phyloP scores from a whole-genome alignment of 2,888 invertebrate genomes.

The Leptura quadrifasciata region DNA sequence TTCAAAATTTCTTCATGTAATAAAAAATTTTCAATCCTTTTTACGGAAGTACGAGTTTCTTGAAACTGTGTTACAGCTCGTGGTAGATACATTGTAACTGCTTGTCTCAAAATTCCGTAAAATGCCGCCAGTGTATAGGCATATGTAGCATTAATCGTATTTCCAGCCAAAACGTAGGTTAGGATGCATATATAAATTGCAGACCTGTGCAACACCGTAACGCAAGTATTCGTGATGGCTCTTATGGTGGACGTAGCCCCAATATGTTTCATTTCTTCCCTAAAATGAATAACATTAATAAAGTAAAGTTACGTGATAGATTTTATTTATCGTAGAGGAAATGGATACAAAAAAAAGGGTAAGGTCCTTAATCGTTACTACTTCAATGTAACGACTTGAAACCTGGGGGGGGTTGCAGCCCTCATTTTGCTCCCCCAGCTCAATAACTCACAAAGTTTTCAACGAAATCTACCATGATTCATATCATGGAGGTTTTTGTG shows the following conservation, averaged over 20 bases:
- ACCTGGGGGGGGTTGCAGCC: no score
- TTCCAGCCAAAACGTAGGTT: slow-evolving; percentile 82
- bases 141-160: slow-evolving; percentile 76
- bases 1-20: slow-evolving; percentile 70
- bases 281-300: slow-evolving; percentile 67
- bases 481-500: no score
- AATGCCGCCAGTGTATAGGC: slow-evolving; percentile 86
- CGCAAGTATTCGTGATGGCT: slow-evolving; percentile 78
- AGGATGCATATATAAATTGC: slow-evolving; percentile 89
- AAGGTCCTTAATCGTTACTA: no score
- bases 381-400: no score
- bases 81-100: slow-evolving; percentile 80
- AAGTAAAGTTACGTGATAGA: no score
- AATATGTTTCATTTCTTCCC: slow-evolving; percentile 81
- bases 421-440: no score
- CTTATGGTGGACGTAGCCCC: slow-evolving; percentile 79
- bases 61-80: slow-evolving; percentile 81
- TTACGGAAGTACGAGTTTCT: slow-evolving; percentile 73
- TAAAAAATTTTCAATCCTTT: slow-evolving; percentile 76
- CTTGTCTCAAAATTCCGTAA: slow-evolving; percentile 82
- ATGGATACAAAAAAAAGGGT: no score
- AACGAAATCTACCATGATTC: no score
- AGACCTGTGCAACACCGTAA: slow-evolving; percentile 88
- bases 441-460: no score
- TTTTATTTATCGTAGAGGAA: no score